A percentile compares a stretch with the other conserved stretches of the same genome.
phyloP scores from a whole-genome alignment of 2,113 vertebrate genomes.

The Tiliqua scincoides region DNA sequence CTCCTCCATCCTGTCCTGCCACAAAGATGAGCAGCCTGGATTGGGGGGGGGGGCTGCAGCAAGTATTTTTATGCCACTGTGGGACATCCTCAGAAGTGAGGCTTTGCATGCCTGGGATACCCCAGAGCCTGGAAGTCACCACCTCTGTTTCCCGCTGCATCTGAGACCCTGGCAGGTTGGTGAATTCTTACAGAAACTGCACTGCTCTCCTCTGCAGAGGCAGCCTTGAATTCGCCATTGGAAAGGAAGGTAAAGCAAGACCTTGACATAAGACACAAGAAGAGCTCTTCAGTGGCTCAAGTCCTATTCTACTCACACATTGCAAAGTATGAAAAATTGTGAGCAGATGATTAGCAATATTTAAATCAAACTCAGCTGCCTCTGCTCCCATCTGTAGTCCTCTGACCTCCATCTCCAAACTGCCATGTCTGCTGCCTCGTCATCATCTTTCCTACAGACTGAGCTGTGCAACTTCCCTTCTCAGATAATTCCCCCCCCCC shows the following conservation, averaged over 20 bases:
- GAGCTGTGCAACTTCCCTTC: neutral
- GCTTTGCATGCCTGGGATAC: no score
- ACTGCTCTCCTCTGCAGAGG: neutral
- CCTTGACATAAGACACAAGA: neutral
- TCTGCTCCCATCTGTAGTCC: neutral
- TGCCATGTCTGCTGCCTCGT: neutral
- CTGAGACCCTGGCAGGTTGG: neutral
- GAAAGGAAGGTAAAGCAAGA: neutral
- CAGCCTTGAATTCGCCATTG: no score
- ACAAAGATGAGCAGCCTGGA: no score
- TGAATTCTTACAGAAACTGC: neutral
- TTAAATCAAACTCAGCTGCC: neutral
- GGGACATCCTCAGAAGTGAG: neutral
- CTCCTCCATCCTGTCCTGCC: no score
- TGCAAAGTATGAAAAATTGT: neutral
- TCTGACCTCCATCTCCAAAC: neutral
- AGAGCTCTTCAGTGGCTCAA: neutral
- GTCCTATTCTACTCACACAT: neutral
- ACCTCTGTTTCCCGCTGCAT: no score
- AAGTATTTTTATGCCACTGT: no score
- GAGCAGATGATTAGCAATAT: neutral
- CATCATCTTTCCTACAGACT: neutral
- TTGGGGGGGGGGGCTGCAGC: neutral
- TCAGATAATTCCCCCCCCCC: neutral
- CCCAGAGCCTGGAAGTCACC: no score